phyloP scores from a whole-genome alignment of 2,888 invertebrate genomes.

The Baccha elongata region DNA sequence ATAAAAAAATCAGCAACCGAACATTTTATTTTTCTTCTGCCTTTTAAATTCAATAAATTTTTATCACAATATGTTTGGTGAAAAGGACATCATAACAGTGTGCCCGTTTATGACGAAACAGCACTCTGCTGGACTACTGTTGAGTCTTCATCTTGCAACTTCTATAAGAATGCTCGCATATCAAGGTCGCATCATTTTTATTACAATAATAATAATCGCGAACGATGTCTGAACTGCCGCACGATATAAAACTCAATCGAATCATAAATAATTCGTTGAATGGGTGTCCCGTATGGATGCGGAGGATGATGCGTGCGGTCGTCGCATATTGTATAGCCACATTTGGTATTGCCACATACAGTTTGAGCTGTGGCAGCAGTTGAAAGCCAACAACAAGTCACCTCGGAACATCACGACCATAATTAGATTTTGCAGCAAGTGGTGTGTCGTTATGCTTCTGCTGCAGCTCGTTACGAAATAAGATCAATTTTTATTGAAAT shows the following conservation, averaged over 20 bases:
- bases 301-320: conserved; percentile 68
- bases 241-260: conserved; percentile 64
- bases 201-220: conserved; percentile 66
- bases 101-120: conserved; percentile 42
- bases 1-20: conserved; percentile 20
- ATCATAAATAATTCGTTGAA: conserved; percentile 69
- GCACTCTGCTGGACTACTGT: conserved; percentile 14
- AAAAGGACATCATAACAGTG: conserved; percentile 64
- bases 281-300: conserved; percentile 30
- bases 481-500: conserved; percentile 74
- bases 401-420: conserved; percentile 68
- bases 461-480: conserved; percentile 59
- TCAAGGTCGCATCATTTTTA: conserved; percentile 61
- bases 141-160: neutral
- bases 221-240: conserved; percentile 15
- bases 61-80: conserved; percentile 62
- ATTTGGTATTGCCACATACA: conserved; percentile 71
- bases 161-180: neutral
- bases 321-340: conserved; percentile 53
- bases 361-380: conserved; percentile 30
- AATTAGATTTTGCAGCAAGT: conserved; percentile 68
- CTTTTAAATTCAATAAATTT: conserved; percentile 66
- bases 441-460: conserved; percentile 32
- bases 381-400: conserved; percentile 36
- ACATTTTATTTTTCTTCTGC: neutral